Base-by-base conservation (phyloP, 1,140 invertebrate genomes). In the Lucilia sericata region DNA sequence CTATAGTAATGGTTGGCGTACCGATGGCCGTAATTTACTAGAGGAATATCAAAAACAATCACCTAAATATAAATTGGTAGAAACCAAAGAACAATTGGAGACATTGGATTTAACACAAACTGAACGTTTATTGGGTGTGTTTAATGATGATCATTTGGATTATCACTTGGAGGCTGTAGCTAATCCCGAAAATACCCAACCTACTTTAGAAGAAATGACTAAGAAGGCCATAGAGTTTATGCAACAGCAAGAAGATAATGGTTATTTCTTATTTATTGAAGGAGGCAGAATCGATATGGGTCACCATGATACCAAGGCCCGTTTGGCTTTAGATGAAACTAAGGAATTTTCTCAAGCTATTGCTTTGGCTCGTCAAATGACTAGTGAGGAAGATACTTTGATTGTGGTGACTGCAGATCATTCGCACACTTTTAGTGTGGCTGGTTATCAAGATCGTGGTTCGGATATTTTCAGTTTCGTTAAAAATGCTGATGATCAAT, bases 201-300 rank as follows among this genome's bases (percentile, higher is more conserved):
- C 95, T 2, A 93, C 93, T 1, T 90, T 98, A 1, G 93, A 92
- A 74, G 95, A 98, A 90, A 97, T 98, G 96, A 96, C 96, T 0
- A 91, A 93, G 86, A 94, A 94, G 85, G 96, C 97, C 2, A 95
- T 98, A 14, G 93, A 96, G 86, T 92, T 96, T 2, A 92, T 97
- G 14, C 90, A 98, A n/a, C 91, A 93, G 8, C 95, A 94, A 83
- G 93, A 95, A 14, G 95, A 96, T 75, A 93, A 96, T 36, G 97
- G 97, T 12, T 96, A 92, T 86, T 94, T 95, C 84, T 85, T 91
- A 10, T 91, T 91, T 84, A 92, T 94, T 5, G 88, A 94, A 87
- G 94, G 94, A 10, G 95, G 95, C 0, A 94, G 94, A 83, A 97
- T 98, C 47, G 97, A 98, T 88, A 93, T 95, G 82, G 96, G 94